Evolutionary conservation across 2,888 invertebrate species (phyloP).

Genomic region (Tenthredo amoena): DNA sequence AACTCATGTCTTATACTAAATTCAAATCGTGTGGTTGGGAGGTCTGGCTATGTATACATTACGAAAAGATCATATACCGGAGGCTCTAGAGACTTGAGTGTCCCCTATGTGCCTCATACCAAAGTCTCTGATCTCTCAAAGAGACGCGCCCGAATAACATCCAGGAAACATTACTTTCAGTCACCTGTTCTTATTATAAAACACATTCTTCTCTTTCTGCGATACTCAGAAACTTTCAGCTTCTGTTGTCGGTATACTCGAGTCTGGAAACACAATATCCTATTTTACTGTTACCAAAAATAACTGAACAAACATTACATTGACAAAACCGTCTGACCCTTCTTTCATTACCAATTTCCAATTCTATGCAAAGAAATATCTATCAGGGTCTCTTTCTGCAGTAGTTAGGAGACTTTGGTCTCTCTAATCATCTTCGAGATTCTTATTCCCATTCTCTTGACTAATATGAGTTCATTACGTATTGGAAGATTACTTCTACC

Average conservation of each 20-base stretch:
- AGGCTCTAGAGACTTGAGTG: not conserved
- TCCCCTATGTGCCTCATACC: not conserved
- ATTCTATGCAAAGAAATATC: not conserved
- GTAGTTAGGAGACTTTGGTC: not conserved
- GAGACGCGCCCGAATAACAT: not conserved
- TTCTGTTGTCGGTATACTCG: not conserved
- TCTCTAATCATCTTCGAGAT: not conserved
- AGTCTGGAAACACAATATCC: not conserved
- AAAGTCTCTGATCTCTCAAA: not conserved
- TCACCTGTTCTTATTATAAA: not conserved
- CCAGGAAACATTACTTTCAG: constrained; percentile 6
- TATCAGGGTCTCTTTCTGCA: not conserved
- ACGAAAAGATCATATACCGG: constrained; percentile 10
- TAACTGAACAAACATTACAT: not conserved
- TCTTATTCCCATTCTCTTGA: not conserved
- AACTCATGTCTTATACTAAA: not conserved
- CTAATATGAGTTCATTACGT: not conserved
- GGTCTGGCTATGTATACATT: constrained; percentile 12
- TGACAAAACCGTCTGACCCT: not conserved
- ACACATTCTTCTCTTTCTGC: not conserved
- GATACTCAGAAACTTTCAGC: not conserved
- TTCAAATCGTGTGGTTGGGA: constrained; percentile 23
- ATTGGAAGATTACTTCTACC: not conserved
- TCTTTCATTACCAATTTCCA: not conserved
- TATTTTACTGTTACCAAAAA: not conserved